phyloP scores from a whole-genome alignment of 2,113 vertebrate genomes.

The Centropus unirufus region DNA sequence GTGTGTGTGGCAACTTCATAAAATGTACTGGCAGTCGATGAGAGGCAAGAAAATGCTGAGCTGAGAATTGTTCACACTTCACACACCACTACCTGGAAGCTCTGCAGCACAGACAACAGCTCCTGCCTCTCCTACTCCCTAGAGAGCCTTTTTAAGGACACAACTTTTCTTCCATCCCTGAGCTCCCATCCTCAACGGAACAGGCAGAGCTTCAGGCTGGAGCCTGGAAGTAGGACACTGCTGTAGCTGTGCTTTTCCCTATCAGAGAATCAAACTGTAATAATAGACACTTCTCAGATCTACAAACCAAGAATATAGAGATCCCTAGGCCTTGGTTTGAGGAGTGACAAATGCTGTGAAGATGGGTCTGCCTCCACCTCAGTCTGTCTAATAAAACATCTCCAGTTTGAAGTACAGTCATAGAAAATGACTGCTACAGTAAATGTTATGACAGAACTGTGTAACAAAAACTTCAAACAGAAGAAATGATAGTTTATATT shows the following conservation, averaged over 20 bases:
- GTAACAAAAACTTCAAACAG: background rate
- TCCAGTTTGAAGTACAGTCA: background rate
- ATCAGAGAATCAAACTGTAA: background rate
- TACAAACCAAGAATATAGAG: background rate
- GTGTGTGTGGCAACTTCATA: background rate
- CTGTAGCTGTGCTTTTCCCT: background rate
- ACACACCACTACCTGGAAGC: background rate
- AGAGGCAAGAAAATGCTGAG: conserved; percentile 14
- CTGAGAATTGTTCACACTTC: conserved; percentile 14
- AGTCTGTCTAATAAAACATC: background rate
- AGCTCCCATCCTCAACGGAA: background rate
- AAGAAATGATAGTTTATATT: background rate
- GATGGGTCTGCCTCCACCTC: background rate
- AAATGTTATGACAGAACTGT: conserved; percentile 33
- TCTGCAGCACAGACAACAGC: background rate
- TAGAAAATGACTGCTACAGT: background rate
- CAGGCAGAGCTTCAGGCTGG: background rate
- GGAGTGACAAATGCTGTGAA: background rate
- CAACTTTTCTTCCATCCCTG: background rate
- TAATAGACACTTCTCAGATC: background rate
- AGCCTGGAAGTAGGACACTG: background rate
- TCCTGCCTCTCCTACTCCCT: background rate
- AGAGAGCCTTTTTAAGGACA: background rate
- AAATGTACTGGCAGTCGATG: background rate
- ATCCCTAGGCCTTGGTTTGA: background rate